Percentiles rank a stretch among this genome's conserved stretches.
Evolutionary conservation across 2,888 invertebrate species (phyloP).

Genomic region (Clitarchus hookeri): DNA sequence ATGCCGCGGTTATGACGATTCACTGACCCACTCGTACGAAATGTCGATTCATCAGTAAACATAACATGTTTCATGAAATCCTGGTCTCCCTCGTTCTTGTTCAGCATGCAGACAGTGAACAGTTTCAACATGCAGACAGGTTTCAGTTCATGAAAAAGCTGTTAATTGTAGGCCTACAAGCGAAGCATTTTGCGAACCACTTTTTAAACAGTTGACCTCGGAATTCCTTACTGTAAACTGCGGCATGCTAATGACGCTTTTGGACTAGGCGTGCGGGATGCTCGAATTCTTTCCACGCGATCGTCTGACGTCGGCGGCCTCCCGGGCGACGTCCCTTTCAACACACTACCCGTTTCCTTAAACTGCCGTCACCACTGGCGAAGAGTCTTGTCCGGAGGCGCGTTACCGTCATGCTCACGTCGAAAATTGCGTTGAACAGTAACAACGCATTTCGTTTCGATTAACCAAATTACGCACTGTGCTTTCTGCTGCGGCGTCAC

Average conservation of each 20-base stretch:
- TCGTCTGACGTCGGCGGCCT: background rate
- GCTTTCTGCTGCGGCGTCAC: no score
- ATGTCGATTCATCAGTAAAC: background rate
- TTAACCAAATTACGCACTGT: no score
- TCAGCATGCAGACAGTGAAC: background rate
- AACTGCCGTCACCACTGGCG: background rate
- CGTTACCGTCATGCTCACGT: no score
- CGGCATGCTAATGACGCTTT: background rate
- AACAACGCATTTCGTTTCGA: no score
- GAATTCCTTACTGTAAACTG: background rate
- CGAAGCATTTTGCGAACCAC: conserved; percentile 1
- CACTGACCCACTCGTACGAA: background rate
- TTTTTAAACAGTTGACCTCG: background rate
- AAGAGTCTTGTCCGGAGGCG: background rate
- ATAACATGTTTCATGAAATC: background rate
- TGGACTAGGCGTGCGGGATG: background rate
- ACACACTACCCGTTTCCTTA: background rate
- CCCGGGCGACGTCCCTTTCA: background rate
- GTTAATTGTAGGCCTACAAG: background rate
- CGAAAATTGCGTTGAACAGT: no score
- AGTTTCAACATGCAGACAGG: conserved; percentile 11
- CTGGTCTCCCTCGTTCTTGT: conserved; percentile 4
- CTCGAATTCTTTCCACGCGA: background rate
- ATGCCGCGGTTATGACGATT: conserved; percentile 17
- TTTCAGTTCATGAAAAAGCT: background rate